phyloP scores from a whole-genome alignment of 2,888 invertebrate species.

The Agrochola circellaris region DNA sequence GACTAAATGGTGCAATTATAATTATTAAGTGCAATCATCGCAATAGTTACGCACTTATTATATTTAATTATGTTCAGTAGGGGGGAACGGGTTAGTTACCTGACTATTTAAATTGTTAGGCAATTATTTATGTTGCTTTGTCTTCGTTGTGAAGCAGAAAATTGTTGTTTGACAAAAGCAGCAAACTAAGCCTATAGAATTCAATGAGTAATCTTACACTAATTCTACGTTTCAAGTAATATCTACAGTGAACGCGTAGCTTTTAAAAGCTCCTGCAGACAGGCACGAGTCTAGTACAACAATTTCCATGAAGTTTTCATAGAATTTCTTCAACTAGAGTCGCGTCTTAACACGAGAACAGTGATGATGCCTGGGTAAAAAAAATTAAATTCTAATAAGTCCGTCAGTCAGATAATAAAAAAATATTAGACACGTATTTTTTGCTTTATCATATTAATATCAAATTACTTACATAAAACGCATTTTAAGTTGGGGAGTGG shows the following conservation, averaged over 20 bases:
- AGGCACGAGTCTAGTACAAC: too few species aligned
- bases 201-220: background rate
- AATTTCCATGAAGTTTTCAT: too few species aligned
- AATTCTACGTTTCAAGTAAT: background rate
- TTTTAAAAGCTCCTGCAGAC: too few species aligned
- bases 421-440: too few species aligned
- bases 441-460: too few species aligned
- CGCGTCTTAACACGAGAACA: too few species aligned
- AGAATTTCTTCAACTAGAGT: too few species aligned
- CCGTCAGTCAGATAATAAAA: too few species aligned
- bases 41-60: slow-evolving; percentile 61
- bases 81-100: slow-evolving; percentile 43
- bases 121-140: slow-evolving; percentile 42
- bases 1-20: slow-evolving; percentile 65
- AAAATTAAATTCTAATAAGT: too few species aligned
- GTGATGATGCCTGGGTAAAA: too few species aligned
- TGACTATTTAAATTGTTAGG: slow-evolving; percentile 42
- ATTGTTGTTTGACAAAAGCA: background rate
- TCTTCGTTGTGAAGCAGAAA: background rate
- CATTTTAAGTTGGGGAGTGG: too few species aligned
- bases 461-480: too few species aligned
- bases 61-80: slow-evolving; percentile 60
- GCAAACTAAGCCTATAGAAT: background rate
- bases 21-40: slow-evolving; percentile 65
- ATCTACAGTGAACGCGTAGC: background rate